Evolutionary conservation across 2,888 invertebrate genomes (phyloP).

Genomic region (Drosophila subsilvestris): DNA sequence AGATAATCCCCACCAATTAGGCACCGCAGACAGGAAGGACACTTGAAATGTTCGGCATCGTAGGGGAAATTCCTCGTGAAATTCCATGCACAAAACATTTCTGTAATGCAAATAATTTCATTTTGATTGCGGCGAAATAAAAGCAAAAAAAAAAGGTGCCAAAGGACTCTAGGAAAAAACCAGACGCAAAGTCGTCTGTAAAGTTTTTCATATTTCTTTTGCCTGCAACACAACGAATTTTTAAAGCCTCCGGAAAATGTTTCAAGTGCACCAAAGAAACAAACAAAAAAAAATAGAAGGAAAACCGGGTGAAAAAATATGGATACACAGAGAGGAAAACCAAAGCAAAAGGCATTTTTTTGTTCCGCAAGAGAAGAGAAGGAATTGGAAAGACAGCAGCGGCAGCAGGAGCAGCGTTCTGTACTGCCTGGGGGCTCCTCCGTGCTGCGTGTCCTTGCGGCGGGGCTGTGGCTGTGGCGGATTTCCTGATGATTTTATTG

Average conservation of each 20-base stretch:
- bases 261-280: slow-evolving; percentile 61
- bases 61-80: background rate
- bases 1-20: slow-evolving; percentile 47
- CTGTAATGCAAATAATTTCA: slow-evolving; percentile 55
- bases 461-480: slow-evolving; percentile 55
- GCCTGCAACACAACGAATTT: slow-evolving; percentile 9
- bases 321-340: slow-evolving; percentile 22
- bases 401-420: background rate
- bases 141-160: slow-evolving; percentile 25
- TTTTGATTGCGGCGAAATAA: slow-evolving; percentile 57
- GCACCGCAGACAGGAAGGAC: slow-evolving; percentile 14
- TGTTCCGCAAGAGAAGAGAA: slow-evolving; percentile 41
- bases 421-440: slow-evolving; percentile 48
- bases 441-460: slow-evolving; percentile 47
- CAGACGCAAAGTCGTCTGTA: slow-evolving; percentile 62
- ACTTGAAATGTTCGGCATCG: slow-evolving; percentile 35
- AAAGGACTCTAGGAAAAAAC: slow-evolving; percentile 44
- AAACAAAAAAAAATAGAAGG: slow-evolving; percentile 21
- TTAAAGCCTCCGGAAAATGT: slow-evolving; percentile 65
- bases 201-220: slow-evolving; percentile 53
- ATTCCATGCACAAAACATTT: background rate
- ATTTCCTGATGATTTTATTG: slow-evolving; percentile 80
- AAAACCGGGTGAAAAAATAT: slow-evolving; percentile 17
- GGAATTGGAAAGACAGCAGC: slow-evolving; percentile 69
- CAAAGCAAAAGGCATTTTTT: slow-evolving; percentile 68